Base-by-base conservation (phyloP, 2,797 vertebrate genomes). In the Acanthopagrus latus region DNA sequence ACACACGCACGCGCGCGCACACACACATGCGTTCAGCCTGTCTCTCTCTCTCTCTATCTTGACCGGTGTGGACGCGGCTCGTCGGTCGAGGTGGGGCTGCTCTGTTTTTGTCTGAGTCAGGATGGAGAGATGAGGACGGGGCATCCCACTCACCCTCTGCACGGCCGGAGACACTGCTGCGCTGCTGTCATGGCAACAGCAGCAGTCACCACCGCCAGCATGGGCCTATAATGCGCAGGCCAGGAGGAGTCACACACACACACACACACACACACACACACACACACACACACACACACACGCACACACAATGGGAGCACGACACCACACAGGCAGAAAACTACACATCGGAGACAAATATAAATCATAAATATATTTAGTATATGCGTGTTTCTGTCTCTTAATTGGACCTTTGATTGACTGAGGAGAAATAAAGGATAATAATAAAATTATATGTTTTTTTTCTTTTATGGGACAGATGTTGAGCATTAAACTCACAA, bases 171-270 rank as follows among this genome's bases (percentile, higher is more conserved):
- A 93, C 93, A 94, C 95, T 96, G 95, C 96, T 94, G 93, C 89
- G 92, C 89, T 92, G 97, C 96, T 96, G 96, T 96, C 97, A 98
- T 98, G 95, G 97, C 97, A 98, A 98, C 97, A 90, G 94, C 94
- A 95, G 95, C 94, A 93, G 96, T 94, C 95, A 95, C 92, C 95
- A 96, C 93, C 92, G 78, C 96, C 96, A 96, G 97, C 95, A 94
- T 91, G 94, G 95, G 95, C 93, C 95, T 93, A 94, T 95, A 91
- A 91, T 87, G 88, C 81, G 87, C 90, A 89, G 89, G 87, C 88
- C 91, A 92, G 85, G 88, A 91, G 83, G 83, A 91, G 87, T 87
- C 85, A 71, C 81, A 82, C 79, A 67, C 83, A 63, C 74, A 58
- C 47, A 38, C 27, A 51, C 47, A 67, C 70, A 71, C 60, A 73